A percentile compares a stretch with the other conserved stretches of the same genome.
Evolutionary conservation across 2,797 vertebrate species (phyloP).

Genomic region (Rhinella marina): DNA sequence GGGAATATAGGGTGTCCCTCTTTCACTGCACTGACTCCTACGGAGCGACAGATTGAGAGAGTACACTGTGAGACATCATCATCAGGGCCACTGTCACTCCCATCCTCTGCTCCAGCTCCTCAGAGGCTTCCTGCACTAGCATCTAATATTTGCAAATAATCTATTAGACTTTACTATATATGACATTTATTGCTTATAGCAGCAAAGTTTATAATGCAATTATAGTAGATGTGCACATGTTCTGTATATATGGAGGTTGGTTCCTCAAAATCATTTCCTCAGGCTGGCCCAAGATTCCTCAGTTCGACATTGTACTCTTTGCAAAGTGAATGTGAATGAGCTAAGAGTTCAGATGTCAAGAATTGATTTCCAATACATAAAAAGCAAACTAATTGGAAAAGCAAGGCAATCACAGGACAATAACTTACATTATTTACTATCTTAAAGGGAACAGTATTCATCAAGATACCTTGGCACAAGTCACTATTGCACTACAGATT

Average conservation of each 20-base stretch:
- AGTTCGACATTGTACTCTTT: background rate
- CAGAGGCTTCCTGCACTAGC: background rate
- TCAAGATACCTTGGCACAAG: conserved; percentile 26
- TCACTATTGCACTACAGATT: background rate
- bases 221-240: background rate
- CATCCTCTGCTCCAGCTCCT: no score
- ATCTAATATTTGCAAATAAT: background rate
- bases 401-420: background rate
- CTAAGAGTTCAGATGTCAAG: conserved; percentile 23
- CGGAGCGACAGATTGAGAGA: no score
- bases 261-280: background rate
- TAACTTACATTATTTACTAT: conserved; percentile 26
- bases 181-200: no score
- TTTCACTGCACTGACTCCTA: no score
- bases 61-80: no score
- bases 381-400: conserved; percentile 7
- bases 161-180: background rate
- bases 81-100: no score
- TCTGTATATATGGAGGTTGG: background rate
- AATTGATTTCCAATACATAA: conserved; percentile 23
- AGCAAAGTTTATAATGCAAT: background rate
- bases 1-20: no score
- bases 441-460: conserved; percentile 23
- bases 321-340: conserved; percentile 15
- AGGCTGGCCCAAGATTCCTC: background rate